phyloP scores from a whole-genome alignment of 2,797 vertebrate genomes.

The Pygocentrus nattereri region DNA sequence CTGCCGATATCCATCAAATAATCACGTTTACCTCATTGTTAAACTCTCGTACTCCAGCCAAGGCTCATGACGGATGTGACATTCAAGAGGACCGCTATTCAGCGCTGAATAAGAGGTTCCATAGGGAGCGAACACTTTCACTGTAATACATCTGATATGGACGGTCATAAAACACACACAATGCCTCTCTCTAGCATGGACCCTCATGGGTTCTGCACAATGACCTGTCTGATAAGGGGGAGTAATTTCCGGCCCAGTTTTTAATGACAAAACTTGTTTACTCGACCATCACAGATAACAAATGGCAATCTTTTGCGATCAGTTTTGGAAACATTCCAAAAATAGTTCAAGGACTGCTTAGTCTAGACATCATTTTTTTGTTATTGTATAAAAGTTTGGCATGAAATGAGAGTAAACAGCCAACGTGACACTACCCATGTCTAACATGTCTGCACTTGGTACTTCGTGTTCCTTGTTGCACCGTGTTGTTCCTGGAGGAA shows the following conservation, averaged over 20 bases:
- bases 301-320: conserved; percentile 24
- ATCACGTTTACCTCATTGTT: conserved; percentile 66
- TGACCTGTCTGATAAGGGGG: conserved; percentile 67
- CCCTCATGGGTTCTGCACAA: conserved; percentile 58
- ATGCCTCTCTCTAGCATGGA: conserved; percentile 31
- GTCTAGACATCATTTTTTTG: no score
- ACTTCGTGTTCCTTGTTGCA: no score
- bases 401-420: no score
- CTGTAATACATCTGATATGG: conserved; percentile 22
- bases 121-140: not conserved
- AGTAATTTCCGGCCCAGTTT: conserved; percentile 72
- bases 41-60: conserved; percentile 43
- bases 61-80: not conserved
- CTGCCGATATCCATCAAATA: conserved; percentile 68
- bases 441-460: no score
- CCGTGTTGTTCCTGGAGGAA: no score
- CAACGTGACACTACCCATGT: no score
- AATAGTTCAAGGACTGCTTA: not conserved
- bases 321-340: conserved; percentile 24
- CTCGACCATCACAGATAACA: conserved; percentile 36
- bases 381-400: no score
- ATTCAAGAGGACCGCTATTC: conserved; percentile 51
- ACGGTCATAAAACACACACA: conserved; percentile 29
- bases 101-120: conserved; percentile 39
- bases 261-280: conserved; percentile 70